Conservation (phyloP, 2,113 vertebrate genomes). For the Corydoras maculifer region DNA sequence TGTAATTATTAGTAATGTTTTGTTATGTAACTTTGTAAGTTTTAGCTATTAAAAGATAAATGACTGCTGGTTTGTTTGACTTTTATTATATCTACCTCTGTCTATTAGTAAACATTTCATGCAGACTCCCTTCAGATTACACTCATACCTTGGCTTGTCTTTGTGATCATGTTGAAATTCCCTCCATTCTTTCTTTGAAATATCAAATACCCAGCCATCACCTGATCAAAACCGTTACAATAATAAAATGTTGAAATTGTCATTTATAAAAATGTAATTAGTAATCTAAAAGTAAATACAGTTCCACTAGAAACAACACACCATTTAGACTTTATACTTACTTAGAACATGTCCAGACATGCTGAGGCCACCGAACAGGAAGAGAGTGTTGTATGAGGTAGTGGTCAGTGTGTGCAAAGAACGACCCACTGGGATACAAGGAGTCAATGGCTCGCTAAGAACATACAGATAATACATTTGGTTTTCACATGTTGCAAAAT, state of each 20-base stretch:
- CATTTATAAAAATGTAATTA: too few species aligned
- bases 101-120: too few species aligned
- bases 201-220: slow-evolving; percentile 85
- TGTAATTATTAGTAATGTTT: too few species aligned
- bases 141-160: slow-evolving; percentile 80
- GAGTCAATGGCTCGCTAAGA: slow-evolving; percentile 62
- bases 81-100: too few species aligned
- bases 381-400: slow-evolving; percentile 75
- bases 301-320: too few species aligned
- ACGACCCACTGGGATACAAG: slow-evolving; percentile 71
- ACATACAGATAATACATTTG: slow-evolving; percentile 19
- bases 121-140: too few species aligned
- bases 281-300: too few species aligned
- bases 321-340: slow-evolving; percentile 58
- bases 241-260: too few species aligned
- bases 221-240: slow-evolving; percentile 50
- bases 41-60: too few species aligned
- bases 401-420: slow-evolving; percentile 88
- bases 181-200: slow-evolving; percentile 73
- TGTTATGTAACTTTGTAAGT: too few species aligned
- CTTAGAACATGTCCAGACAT: slow-evolving; percentile 77
- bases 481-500: background rate
- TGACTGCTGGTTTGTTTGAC: too few species aligned
- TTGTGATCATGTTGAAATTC: slow-evolving; percentile 70
- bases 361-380: slow-evolving; percentile 86